Conservation (phyloP, 2,888 invertebrate genomes). For the Macrophya annulata region DNA sequence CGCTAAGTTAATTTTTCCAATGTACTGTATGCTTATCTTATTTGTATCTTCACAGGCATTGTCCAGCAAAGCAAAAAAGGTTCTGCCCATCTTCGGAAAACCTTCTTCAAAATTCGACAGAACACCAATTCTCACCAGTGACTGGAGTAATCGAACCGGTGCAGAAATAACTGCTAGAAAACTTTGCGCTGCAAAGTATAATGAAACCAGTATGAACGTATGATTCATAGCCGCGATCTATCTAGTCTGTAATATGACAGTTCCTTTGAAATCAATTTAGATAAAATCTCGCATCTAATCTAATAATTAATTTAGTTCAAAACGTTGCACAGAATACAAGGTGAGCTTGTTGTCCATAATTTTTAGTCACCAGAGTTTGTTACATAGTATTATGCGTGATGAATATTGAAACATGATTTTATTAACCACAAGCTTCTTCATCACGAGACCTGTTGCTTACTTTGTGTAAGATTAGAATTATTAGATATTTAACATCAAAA, state of each 20-base stretch:
- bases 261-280: background rate
- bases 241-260: background rate
- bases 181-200: conserved; percentile 63
- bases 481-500: background rate
- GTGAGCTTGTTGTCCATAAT: background rate
- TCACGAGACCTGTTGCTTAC: too few relatives aligned
- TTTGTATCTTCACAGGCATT: conserved; percentile 85
- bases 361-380: background rate
- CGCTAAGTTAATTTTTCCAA: background rate
- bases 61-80: conserved; percentile 97
- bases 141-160: conserved; percentile 90
- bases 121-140: conserved; percentile 90
- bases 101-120: conserved; percentile 95
- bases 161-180: conserved; percentile 76
- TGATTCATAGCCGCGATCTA: background rate
- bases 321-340: background rate
- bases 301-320: background rate
- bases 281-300: background rate
- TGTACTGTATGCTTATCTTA: background rate
- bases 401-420: background rate
- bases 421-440: background rate
- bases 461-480: background rate
- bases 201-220: background rate
- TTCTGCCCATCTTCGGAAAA: conserved; percentile 98
- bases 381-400: background rate